phyloP scores from a whole-genome alignment of 1,140 invertebrate species.

The Akabosia matsudoensis region DNA sequence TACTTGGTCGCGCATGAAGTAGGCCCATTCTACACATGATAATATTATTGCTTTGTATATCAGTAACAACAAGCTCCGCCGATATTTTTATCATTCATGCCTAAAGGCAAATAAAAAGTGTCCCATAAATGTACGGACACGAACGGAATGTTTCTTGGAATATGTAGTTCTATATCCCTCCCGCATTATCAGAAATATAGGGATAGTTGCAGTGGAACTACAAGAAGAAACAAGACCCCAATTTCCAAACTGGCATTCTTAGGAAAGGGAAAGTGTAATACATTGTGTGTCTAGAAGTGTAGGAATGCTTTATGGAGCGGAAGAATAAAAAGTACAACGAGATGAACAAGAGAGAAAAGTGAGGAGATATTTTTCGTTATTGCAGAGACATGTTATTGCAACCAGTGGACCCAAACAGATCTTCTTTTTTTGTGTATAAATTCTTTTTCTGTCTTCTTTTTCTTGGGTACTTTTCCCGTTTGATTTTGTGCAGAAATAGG shows the following conservation, averaged over 20 bases:
- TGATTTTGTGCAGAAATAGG: too few relatives aligned
- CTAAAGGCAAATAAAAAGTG: not conserved
- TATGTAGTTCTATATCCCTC: not conserved
- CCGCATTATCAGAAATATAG: not conserved
- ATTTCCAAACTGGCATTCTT: too few relatives aligned
- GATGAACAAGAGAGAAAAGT: slow-evolving; percentile 8
- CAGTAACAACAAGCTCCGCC: not conserved
- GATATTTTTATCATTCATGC: not conserved
- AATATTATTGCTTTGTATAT: not conserved
- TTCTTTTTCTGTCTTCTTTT: not conserved
- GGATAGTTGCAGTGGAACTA: not conserved
- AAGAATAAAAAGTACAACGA: slow-evolving; percentile 22
- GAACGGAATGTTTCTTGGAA: not conserved
- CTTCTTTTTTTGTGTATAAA: not conserved
- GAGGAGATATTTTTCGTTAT: not conserved
- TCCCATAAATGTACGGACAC: not conserved
- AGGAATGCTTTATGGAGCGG: slow-evolving; percentile 15
- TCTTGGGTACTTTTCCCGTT: not conserved
- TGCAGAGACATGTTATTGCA: not conserved
- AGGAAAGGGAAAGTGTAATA: too few relatives aligned
- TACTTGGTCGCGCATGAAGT: not conserved
- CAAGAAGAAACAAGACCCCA: too few relatives aligned
- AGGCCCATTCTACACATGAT: not conserved
- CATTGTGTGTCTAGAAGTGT: too few relatives aligned
- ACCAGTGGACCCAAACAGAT: not conserved